Conservation (phyloP, 2,113 vertebrate species). For the Arizona elegans region DNA sequence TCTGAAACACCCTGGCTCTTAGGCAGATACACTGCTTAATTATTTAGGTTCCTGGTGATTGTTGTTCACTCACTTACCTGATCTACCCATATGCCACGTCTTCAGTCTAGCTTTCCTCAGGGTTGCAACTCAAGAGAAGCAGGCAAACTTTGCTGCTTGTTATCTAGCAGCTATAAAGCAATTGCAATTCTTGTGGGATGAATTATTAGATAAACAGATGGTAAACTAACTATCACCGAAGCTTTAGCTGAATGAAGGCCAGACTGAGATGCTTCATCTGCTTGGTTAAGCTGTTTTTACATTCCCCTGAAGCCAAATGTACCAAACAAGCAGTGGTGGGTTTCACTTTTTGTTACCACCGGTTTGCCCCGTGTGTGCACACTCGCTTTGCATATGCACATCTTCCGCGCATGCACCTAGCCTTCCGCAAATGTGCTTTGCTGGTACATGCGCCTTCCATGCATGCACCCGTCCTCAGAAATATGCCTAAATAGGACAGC, state of each 20-base stretch:
- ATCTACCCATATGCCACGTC: neutral
- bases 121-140: neutral
- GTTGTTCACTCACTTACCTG: neutral
- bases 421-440: too few relatives aligned
- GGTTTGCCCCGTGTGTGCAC: too few relatives aligned
- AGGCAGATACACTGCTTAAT: neutral
- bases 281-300: neutral
- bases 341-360: too few relatives aligned
- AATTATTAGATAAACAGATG: conserved; percentile 10
- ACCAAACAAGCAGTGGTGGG: neutral
- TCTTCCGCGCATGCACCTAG: too few relatives aligned
- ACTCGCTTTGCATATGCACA: too few relatives aligned
- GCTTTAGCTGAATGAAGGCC: neutral
- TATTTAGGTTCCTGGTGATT: neutral
- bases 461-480: too few relatives aligned
- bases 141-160: neutral
- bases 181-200: neutral
- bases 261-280: neutral
- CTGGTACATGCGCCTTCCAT: too few relatives aligned
- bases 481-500: too few relatives aligned
- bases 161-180: neutral
- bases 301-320: neutral
- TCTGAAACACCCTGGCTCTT: neutral
- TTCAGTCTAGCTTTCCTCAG: neutral
- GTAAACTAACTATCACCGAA: neutral